Evolutionary conservation across 2,113 vertebrate species (phyloP).

Genomic region (Egretta garzetta): DNA sequence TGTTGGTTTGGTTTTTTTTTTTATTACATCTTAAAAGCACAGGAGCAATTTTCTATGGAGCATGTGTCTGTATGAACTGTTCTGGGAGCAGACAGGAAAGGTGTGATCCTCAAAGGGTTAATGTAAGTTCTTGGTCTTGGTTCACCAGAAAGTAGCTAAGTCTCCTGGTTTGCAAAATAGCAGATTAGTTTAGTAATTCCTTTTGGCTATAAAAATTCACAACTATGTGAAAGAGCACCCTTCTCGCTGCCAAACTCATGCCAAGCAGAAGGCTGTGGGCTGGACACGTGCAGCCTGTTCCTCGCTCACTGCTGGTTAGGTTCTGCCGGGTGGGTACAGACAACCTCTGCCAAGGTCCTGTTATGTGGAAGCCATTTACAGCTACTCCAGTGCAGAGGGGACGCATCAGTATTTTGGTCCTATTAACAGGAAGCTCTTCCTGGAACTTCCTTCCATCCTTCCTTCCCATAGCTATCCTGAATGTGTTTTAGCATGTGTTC

Average conservation of each 20-base stretch:
- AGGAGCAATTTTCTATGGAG: not conserved
- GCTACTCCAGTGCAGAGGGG: not conserved
- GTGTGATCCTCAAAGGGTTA: not conserved
- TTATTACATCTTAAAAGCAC: not conserved
- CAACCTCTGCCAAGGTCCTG: not conserved
- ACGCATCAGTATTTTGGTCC: rapidly evolving
- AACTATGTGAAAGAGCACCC: not conserved
- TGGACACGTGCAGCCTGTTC: not conserved
- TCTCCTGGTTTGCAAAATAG: not conserved
- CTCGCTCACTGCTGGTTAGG: not conserved
- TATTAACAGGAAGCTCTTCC: not conserved
- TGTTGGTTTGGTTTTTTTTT: not conserved
- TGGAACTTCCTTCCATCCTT: not conserved
- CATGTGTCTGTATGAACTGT: not conserved
- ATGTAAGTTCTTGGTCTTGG: not conserved
- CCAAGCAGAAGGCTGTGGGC: not conserved
- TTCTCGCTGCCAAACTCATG: not conserved
- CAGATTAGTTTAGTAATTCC: not conserved
- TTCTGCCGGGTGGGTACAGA: not conserved
- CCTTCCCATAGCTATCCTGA: not conserved
- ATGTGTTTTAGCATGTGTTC: not conserved
- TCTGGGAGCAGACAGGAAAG: not conserved
- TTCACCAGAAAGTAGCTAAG: not conserved
- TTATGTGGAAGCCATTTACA: not conserved
- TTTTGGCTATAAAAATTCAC: not conserved